Evolutionary conservation across 1,140 invertebrate species (phyloP), one percentile per base, ranked within the genome.

Genomic region (Leptopilina clavipes): DNA sequence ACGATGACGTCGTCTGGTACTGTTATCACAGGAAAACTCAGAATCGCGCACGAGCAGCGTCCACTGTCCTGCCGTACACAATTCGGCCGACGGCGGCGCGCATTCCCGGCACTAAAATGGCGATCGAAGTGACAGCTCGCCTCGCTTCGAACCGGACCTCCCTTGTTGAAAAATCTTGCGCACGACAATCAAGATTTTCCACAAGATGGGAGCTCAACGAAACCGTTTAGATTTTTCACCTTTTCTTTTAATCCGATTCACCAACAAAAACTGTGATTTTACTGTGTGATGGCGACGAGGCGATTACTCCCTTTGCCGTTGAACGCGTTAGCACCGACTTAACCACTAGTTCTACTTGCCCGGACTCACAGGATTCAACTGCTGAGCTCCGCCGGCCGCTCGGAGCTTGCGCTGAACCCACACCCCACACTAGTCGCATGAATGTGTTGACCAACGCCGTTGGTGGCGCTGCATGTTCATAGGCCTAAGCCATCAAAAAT

Each of bases 81-180:
- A 79, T 76, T 80, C 77, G 79, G 80, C 81, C 85, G 83, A 80
- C 82, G 81, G 79, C 85, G 83, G 83, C 86, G 85, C 86, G 85
- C 87, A 87, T 89, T 88, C 85, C 85, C 86, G 86, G 84, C 86
- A 83, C 86, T 90, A 89, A 89, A 89, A 90, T 90, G 88, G 89
- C 88, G 88, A 89, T 89, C 88, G 85, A 88, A 88, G 86, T 89
- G 88, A 88, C 88, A 89, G 87, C 85, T 89, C 80, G 77, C 76
- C 79, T 79, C 78, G 82, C 74, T 80, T 79, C 76, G 43, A 71
- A 73, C 74, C 59, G 70, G 72, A 74, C 37, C 76, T 81, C 72
- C 44, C 77, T 73, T 76, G 76, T 76, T 11, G 70, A 17, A 70
- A 76, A 72, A 22, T 75, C 48, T 17, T 8, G 25, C 9, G 3